Evolutionary conservation across 2,797 vertebrate species (phyloP).

Genomic region (Cryptoprocta ferox): DNA sequence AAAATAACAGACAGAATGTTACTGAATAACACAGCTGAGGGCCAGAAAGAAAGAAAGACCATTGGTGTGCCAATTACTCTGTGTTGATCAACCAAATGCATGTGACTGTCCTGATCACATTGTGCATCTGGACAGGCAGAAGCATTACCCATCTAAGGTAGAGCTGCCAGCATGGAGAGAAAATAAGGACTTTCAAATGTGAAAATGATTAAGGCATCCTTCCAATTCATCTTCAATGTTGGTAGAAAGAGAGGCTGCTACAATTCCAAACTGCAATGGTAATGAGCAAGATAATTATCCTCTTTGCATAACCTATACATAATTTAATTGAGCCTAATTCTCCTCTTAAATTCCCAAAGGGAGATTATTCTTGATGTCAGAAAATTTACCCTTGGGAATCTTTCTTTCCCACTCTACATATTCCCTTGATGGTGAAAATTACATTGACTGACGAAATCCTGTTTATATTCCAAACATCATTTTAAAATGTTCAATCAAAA

Average conservation of each 20-base stretch:
- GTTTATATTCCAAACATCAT: not conserved
- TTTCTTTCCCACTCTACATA: not conserved
- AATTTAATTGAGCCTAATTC: conserved; percentile 52
- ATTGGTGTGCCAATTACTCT: not conserved
- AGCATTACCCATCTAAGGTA: not conserved
- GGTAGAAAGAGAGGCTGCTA: not conserved
- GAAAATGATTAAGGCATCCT: not conserved
- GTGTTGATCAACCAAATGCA: not conserved
- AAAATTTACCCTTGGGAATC: conserved; percentile 5
- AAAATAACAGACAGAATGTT: not conserved
- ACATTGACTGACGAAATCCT: not conserved
- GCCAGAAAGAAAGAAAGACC: not conserved
- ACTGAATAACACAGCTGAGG: not conserved
- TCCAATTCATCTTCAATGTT: conserved; percentile 6
- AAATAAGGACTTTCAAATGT: not conserved
- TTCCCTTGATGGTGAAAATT: not conserved
- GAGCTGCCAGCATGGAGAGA: not conserved
- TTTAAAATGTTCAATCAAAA: conserved; percentile 22
- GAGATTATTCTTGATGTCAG: not conserved
- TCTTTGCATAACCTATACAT: conserved; percentile 46
- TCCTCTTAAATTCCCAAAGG: conserved; percentile 14
- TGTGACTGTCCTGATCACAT: not conserved
- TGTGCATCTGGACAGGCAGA: not conserved
- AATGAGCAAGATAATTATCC: conserved; percentile 51
- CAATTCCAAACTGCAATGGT: not conserved